phyloP scores from a whole-genome alignment of 2,113 vertebrate species.

The Lepisosteus osseus region DNA sequence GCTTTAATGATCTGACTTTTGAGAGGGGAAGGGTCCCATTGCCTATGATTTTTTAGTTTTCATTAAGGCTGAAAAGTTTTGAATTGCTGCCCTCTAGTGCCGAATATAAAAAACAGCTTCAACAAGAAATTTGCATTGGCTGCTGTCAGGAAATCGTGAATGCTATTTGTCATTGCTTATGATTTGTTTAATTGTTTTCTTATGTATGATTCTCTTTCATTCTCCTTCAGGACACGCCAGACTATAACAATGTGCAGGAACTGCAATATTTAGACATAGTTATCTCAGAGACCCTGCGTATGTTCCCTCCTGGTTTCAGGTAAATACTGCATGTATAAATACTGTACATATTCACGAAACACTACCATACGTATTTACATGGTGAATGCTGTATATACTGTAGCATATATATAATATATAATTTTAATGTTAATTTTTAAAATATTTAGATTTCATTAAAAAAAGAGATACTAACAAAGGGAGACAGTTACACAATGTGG shows the following conservation, averaged over 20 bases:
- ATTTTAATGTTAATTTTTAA: no score
- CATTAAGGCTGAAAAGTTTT: background rate
- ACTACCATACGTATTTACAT: no score
- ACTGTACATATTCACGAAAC: no score
- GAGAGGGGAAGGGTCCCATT: no score
- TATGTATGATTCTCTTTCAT: conserved; percentile 44
- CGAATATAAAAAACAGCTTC: background rate
- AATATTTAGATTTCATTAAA: no score
- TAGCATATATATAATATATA: no score
- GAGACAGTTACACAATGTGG: no score
- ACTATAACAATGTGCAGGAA: conserved; percentile 77
- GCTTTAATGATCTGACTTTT: no score
- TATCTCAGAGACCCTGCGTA: conserved; percentile 79
- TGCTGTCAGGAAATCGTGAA: no score
- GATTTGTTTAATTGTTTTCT: conserved; percentile 44
- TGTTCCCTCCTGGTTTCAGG: conserved; percentile 93
- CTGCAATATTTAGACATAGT: conserved; percentile 93
- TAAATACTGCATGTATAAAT: conserved; percentile 35
- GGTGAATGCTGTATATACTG: no score
- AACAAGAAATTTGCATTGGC: conserved; percentile 32
- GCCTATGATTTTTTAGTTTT: conserved; percentile 33
- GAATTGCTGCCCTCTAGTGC: conserved; percentile 20
- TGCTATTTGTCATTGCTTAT: conserved; percentile 1
- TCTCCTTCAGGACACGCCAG: conserved; percentile 62
- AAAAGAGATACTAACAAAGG: no score